A percentile compares a stretch with the other conserved stretches of the same genome.
These are phyloP conservation scores for Diabrotica undecimpunctata DNA, from an alignment of 1,140 invertebrate species.

Conservation along the genomic window DNA sequence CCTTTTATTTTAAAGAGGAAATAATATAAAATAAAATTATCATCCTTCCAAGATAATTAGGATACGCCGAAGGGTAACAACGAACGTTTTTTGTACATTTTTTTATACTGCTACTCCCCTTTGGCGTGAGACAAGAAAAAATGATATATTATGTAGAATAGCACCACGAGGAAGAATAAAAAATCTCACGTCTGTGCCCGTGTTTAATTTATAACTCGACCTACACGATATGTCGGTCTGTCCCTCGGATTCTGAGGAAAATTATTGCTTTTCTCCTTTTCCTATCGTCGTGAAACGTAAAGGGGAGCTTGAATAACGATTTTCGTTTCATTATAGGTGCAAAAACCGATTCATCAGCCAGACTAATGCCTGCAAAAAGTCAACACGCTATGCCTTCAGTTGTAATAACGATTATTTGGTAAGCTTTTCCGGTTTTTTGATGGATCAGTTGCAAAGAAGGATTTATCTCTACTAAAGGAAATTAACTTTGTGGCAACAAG, in stretches of 20 bases:
- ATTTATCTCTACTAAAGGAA: conserved; percentile 22
- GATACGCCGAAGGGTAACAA: no score
- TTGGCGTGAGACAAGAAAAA: background rate
- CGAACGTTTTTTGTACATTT: no score
- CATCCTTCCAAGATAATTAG: no score
- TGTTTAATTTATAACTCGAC: conserved; percentile 33
- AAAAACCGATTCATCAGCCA: conserved; percentile 18
- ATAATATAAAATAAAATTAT: no score
- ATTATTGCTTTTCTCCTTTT: conserved; percentile 35
- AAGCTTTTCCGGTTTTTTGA: conserved; percentile 15
- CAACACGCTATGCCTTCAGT: background rate
- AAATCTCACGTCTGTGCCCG: conserved; percentile 27
- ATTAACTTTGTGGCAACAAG: conserved; percentile 8
- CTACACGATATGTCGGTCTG: conserved; percentile 7
- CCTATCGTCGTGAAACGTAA: conserved; percentile 23
- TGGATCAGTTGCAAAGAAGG: conserved; percentile 13
- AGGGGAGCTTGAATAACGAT: conserved; percentile 37
- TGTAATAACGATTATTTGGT: conserved; percentile 12
- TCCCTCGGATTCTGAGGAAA: conserved; percentile 14
- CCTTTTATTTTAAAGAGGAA: no score
- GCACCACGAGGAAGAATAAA: conserved; percentile 8
- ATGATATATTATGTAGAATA: background rate
- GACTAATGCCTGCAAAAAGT: conserved; percentile 16
- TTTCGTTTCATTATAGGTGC: conserved; percentile 34
- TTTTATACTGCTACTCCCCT: background rate